Evolutionary conservation across 2,888 invertebrate genomes (phyloP).

Genomic region (Schizaphis graminum): DNA sequence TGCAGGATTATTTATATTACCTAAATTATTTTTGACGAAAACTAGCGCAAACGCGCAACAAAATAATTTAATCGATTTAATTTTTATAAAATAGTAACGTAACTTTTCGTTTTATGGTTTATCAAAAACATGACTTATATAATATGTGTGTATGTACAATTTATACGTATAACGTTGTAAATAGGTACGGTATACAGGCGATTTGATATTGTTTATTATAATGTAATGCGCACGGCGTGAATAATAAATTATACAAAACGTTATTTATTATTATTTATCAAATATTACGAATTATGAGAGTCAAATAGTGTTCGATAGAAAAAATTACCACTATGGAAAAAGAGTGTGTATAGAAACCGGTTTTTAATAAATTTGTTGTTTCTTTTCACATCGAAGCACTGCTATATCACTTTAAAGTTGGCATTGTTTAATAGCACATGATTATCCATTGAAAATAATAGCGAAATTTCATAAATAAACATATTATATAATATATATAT

Average conservation of each 20-base stretch:
- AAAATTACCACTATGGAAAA: constrained; percentile 13
- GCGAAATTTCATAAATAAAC: neutral
- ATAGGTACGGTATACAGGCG: neutral
- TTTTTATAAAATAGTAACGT: neutral
- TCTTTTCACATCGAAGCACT: neutral
- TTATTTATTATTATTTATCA: constrained; percentile 53
- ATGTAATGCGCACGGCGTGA: neutral
- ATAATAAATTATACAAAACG: constrained; percentile 16
- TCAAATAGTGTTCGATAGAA: constrained; percentile 36
- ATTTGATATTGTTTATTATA: constrained; percentile 31
- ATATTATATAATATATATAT: neutral
- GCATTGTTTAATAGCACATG: constrained; percentile 31
- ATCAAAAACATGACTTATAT: neutral
- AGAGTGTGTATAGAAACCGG: constrained; percentile 9
- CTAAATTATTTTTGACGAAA: neutral
- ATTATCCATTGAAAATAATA: neutral
- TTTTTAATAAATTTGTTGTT: constrained; percentile 37
- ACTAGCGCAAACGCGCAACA: neutral
- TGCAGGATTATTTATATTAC: neutral
- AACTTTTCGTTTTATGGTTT: neutral
- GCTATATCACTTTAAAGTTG: neutral
- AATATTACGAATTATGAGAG: constrained; percentile 47
- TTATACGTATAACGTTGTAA: neutral
- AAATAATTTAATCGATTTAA: neutral
- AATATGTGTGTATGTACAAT: neutral